Evolutionary conservation across 1,140 invertebrate species (phyloP), one percentile per base, ranked within the genome.

Genomic region (Sycophaga agraensis): DNA sequence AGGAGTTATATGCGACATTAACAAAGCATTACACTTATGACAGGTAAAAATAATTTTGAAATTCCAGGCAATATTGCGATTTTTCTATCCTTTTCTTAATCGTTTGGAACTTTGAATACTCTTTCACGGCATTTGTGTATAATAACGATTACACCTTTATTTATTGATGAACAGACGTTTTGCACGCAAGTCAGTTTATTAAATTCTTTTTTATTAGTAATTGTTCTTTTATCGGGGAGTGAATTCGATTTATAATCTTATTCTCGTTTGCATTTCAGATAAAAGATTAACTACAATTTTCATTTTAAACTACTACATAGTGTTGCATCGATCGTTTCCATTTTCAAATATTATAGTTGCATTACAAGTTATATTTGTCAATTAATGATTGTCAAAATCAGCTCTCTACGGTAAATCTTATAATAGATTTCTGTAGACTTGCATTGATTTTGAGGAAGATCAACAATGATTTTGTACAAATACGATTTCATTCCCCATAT

Each of bases 21-120:
- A 65, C 53, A 54, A 65, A 64, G 49, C 68, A 59, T 39, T 59
- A 55, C 42, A 31, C 48, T 42, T 51, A 39, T 49, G 46, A 37
- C 55, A 63, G 59, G 60, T 66, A 66, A 72, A 73, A 73, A 73
- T 70, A 72, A 69, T 65, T 49, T 64, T 64, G 54, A 67, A 68
- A 64, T 67, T 63, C 64, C 67, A 56, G 65, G 64, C 65, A 53
- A 68, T 24, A 48, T 21, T 55, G 16, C n/a, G 34, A 22, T 21
- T 42, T 53, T 53, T 43, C 21, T 19, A 2, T 57, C n/a, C n/a
- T 31, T 16, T 14, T 46, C 21, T 40, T n/a, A n/a, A n/a, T n/a
- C n/a, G n/a, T n/a, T n/a, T 49, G 35, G 59, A 61, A 61, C 51
- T 55, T 49, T 40, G 17, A 55, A 55, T 60, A 17, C 49, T 31